Percentiles rank a stretch among this genome's conserved stretches.
phyloP scores from a whole-genome alignment of 2,888 invertebrate genomes.

The Ariolimax columbianus region DNA sequence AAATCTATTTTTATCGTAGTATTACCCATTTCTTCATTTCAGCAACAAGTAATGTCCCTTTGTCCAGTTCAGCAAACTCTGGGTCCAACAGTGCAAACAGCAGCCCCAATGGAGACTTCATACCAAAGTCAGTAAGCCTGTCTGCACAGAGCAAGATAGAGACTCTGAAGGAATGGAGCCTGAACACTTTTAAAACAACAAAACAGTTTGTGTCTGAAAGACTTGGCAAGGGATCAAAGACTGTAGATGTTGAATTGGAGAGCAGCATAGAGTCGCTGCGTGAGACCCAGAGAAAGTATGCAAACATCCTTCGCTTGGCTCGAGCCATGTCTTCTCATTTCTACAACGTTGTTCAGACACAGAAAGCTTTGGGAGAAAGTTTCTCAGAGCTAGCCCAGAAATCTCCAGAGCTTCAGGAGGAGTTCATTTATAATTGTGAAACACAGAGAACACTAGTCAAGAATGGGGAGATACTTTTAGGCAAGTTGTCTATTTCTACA shows the following conservation, averaged over 20 bases:
- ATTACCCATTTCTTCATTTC: conserved; percentile 51
- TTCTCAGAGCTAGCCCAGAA: conserved; percentile 97
- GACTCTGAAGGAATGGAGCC: conserved; percentile 95
- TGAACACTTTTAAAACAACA: conserved; percentile 98
- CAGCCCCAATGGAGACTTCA: conserved; percentile 70
- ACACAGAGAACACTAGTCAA: conserved; percentile 94
- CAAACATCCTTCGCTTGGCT: conserved; percentile 88
- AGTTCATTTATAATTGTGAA: conserved; percentile 96
- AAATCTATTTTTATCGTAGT: too few species aligned
- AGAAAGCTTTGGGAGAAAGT: conserved; percentile 91
- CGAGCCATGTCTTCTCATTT: conserved; percentile 92
- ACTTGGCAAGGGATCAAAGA: conserved; percentile 85
- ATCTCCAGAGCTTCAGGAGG: conserved; percentile 95
- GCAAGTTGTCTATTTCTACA: conserved; percentile 61
- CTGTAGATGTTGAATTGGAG: conserved; percentile 88
- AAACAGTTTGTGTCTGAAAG: conserved; percentile 97
- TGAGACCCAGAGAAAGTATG: conserved; percentile 95
- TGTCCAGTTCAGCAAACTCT: conserved; percentile 57
- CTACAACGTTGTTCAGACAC: conserved; percentile 90
- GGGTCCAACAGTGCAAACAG: conserved; percentile 50
- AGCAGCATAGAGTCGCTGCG: conserved; percentile 93
- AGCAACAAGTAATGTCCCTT: conserved; percentile 71
- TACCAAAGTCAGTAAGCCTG: conserved; percentile 67
- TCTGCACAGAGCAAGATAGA: conserved; percentile 83
- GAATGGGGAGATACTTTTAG: conserved; percentile 93